Base-by-base conservation (phyloP, 2,113 vertebrate genomes). In the Sterna hirundo region DNA sequence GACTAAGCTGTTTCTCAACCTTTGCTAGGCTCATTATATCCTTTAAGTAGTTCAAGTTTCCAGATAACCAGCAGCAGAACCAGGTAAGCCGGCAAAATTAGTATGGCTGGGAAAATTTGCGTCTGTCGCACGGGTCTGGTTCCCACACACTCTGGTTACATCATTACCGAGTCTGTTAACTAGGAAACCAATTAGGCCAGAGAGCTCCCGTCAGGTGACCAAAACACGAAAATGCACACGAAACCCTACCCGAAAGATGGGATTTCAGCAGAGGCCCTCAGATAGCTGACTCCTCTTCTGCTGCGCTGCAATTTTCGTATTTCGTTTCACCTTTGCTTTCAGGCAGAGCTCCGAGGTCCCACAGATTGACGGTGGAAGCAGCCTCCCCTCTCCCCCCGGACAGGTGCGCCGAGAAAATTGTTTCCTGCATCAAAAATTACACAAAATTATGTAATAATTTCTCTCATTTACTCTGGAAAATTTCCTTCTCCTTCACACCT, bases 61-160 rank as follows among this genome's bases (percentile, higher is more conserved):
- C 98, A 98, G 99, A 99, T 99, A 99, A 99, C 98, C 98, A 98
- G 97, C 98, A 98, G 98, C 98, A 98, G 98, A 98, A 98, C 97
- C 97, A 97, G 98, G 98, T 98, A 98, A 98, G 98, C 98, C 98
- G 98, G 98, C 98, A 98, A 98, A 99, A 99, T 99, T 98, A 98
- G 98, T 97, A 89, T 92, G 98, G 99, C 98, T 99, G 99, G 98
- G 99, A 99, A 99, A 98, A 99, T 98, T 98, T 99, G 98, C 98
- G 98, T 99, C 99, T 99, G 98, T 99, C 99, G 98, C 98, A 98
- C 98, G 97, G 98, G 98, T 97, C 98, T 98, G 98, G 98, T 99
- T 99, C 99, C 99, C 99, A 99, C 99, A 99, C 99, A 99, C 99
- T 99, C 99, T 99, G 97, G 99, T 99, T 99, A 99, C 99, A 99